phyloP scores from a whole-genome alignment of 2,888 invertebrate genomes.

The Nemurella pictetii region DNA sequence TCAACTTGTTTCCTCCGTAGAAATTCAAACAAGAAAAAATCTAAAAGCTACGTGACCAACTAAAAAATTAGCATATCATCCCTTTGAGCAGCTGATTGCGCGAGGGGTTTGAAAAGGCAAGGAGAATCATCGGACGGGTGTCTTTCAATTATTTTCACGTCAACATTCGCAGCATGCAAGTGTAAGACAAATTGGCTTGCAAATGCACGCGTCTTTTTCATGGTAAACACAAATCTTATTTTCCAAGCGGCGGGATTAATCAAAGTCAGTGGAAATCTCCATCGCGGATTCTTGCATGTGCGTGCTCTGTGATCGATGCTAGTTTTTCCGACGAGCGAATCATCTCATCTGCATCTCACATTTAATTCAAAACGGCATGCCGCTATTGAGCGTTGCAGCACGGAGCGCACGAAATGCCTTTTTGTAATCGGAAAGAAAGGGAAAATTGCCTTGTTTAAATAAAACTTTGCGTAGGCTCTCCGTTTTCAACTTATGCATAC shows the following conservation, averaged over 20 bases:
- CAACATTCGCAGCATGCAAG: neutral
- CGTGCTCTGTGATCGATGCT: neutral
- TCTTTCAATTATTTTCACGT: slow-evolving; percentile 23
- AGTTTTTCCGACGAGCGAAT: neutral
- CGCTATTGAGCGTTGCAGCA: neutral
- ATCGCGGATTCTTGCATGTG: neutral
- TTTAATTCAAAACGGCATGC: neutral
- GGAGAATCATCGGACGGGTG: neutral
- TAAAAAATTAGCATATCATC: slow-evolving; percentile 18
- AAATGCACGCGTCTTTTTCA: slow-evolving; percentile 11
- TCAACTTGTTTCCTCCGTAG: neutral
- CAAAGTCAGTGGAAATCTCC: neutral
- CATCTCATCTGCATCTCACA: neutral
- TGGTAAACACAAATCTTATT: slow-evolving; percentile 18
- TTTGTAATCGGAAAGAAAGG: neutral
- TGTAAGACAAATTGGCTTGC: slow-evolving; percentile 22
- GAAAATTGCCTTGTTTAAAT: neutral
- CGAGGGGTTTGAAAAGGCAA: neutral
- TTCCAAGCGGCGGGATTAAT: slow-evolving; percentile 7
- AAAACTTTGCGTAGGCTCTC: neutral
- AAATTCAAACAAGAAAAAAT: slow-evolving; percentile 15
- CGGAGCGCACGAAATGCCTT: neutral
- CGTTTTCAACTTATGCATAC: neutral
- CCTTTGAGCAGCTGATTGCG: slow-evolving; percentile 17
- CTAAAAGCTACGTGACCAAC: slow-evolving; percentile 18